phyloP scores from a whole-genome alignment of 2,888 invertebrate species.

The Tetheella fluctuosa region DNA sequence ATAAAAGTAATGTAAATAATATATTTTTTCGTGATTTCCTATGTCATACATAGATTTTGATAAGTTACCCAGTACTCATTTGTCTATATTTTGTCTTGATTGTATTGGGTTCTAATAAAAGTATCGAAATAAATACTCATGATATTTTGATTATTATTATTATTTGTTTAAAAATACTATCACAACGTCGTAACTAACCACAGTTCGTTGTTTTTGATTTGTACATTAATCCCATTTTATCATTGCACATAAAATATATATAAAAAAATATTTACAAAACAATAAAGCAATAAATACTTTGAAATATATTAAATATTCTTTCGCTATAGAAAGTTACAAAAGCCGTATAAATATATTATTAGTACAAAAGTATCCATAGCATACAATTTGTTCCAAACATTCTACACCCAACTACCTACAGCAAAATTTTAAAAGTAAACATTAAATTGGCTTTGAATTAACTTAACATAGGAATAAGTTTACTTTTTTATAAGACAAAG shows the following conservation, averaged over 20 bases:
- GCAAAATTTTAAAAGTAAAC: background rate
- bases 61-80: too few relatives aligned
- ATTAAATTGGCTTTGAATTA: too few relatives aligned
- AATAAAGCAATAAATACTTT: background rate
- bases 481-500: conserved; percentile 16
- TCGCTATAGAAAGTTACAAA: too few relatives aligned
- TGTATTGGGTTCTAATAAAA: background rate
- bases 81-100: too few relatives aligned
- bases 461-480: too few relatives aligned
- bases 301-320: too few relatives aligned
- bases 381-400: too few relatives aligned
- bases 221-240: conserved; percentile 10
- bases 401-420: background rate
- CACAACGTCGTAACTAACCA: conserved; percentile 47
- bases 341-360: too few relatives aligned
- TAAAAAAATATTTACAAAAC: conserved; percentile 6
- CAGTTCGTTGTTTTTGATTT: background rate
- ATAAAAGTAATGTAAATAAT: too few relatives aligned
- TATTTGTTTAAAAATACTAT: conserved; percentile 56
- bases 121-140: conserved; percentile 11
- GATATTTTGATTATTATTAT: conserved; percentile 33
- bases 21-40: too few relatives aligned
- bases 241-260: conserved; percentile 15
- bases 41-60: too few relatives aligned
- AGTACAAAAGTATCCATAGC: too few relatives aligned